Percentiles rank a stretch among this genome's conserved stretches.
phyloP scores from a whole-genome alignment of 1,140 invertebrate genomes.

The Nebria ingens region DNA sequence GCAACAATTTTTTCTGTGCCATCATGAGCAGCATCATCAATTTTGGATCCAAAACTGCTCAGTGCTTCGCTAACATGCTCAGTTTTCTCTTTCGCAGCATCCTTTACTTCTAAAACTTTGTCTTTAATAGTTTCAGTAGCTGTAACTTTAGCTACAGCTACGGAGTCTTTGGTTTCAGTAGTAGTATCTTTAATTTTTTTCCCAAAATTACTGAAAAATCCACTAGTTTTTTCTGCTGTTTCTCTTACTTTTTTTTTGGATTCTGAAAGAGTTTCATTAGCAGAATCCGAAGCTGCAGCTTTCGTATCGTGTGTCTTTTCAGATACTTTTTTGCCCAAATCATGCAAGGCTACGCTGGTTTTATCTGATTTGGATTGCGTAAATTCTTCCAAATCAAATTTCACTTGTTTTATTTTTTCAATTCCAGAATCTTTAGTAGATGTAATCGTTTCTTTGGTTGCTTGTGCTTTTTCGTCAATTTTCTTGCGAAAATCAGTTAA shows the following conservation, averaged over 20 bases:
- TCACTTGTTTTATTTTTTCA: constrained; percentile 4
- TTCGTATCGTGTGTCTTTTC: no score
- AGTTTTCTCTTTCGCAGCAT: not conserved
- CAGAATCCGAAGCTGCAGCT: no score
- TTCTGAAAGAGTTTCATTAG: constrained; percentile 1
- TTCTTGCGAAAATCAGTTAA: not conserved
- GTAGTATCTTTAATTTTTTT: not conserved
- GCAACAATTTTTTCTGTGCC: no score
- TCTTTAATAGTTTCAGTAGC: constrained; percentile 1
- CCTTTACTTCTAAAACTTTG: not conserved
- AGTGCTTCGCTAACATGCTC: not conserved
- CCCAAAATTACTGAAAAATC: constrained; percentile 14
- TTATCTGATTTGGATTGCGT: no score
- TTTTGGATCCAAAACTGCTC: not conserved
- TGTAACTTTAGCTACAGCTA: not conserved
- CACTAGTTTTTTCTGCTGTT: constrained; percentile 1
- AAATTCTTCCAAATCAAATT: no score
- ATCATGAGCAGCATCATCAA: not conserved
- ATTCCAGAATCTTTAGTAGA: constrained; percentile 12
- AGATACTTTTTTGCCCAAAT: no score
- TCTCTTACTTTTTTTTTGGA: constrained; percentile 19
- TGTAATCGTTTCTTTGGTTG: not conserved
- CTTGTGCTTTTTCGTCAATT: not conserved
- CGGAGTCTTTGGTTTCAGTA: not conserved
- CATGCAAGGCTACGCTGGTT: no score